Percentiles rank a stretch among this genome's conserved stretches.
phyloP scores from a whole-genome alignment of 2,113 vertebrate species.

The Poeciliopsis prolifica region DNA sequence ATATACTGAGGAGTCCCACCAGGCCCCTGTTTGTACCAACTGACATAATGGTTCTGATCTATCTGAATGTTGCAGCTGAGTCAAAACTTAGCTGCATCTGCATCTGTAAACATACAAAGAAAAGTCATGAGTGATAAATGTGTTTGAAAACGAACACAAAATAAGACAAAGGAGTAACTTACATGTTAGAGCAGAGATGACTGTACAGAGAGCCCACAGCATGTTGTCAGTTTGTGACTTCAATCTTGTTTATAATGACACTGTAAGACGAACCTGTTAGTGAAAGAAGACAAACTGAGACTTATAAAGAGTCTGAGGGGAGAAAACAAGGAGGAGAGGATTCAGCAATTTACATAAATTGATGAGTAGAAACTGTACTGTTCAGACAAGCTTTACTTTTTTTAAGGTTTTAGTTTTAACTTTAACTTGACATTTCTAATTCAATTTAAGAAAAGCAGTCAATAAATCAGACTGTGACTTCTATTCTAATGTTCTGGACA shows the following conservation, averaged over 20 bases:
- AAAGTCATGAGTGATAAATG: neutral
- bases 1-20: constrained; percentile 51
- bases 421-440: too few relatives aligned
- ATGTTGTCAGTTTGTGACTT: constrained; percentile 58
- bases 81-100: constrained; percentile 38
- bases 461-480: too few relatives aligned
- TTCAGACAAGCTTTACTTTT: too few relatives aligned
- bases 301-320: neutral
- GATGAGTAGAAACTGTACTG: too few relatives aligned
- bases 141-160: neutral
- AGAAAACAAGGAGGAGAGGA: neutral
- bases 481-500: too few relatives aligned
- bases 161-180: neutral
- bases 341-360: too few relatives aligned
- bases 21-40: constrained; percentile 53
- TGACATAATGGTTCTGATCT: fast-evolving
- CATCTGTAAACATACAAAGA: constrained; percentile 23
- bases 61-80: constrained; percentile 39
- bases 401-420: too few relatives aligned
- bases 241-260: constrained; percentile 1
- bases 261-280: neutral
- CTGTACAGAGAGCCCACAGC: constrained; percentile 61
- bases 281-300: constrained; percentile 30
- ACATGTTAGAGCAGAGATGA: constrained; percentile 56
- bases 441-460: too few relatives aligned